These are phyloP conservation scores for Automeris io DNA, from an alignment of 2,888 invertebrate genomes.

Conservation along the genomic window DNA sequence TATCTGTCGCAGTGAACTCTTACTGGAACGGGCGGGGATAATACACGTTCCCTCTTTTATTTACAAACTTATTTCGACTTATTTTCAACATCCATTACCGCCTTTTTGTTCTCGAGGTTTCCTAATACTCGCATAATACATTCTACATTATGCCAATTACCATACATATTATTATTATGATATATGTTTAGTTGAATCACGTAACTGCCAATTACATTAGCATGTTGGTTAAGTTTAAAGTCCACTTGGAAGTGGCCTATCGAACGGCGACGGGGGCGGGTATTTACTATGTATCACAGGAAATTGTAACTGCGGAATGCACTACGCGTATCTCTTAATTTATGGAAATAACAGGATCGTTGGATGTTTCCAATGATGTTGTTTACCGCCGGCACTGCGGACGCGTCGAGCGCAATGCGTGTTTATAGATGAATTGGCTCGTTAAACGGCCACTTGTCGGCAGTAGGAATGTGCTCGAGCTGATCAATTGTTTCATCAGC, in stretches of 20 bases:
- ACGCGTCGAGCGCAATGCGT: not conserved
- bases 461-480: not conserved
- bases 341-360: not conserved
- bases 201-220: not conserved
- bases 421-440: not conserved
- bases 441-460: not conserved
- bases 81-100: too few relatives aligned
- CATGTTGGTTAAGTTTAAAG: not conserved
- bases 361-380: not conserved
- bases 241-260: not conserved
- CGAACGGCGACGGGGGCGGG: not conserved
- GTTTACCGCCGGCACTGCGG: not conserved
- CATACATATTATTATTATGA: too few relatives aligned
- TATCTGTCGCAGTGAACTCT: too few relatives aligned
- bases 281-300: not conserved
- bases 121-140: too few relatives aligned
- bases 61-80: too few relatives aligned
- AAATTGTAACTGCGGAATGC: not conserved
- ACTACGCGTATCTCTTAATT: not conserved
- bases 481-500: not conserved
- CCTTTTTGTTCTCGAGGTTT: too few relatives aligned
- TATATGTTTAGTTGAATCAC: too few relatives aligned
- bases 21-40: too few relatives aligned
- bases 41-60: too few relatives aligned
- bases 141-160: too few relatives aligned